Percentiles rank a stretch among this genome's conserved stretches.
Evolutionary conservation across 2,113 vertebrate species (phyloP).

Genomic region (Chamaetylas fuelleborni): DNA sequence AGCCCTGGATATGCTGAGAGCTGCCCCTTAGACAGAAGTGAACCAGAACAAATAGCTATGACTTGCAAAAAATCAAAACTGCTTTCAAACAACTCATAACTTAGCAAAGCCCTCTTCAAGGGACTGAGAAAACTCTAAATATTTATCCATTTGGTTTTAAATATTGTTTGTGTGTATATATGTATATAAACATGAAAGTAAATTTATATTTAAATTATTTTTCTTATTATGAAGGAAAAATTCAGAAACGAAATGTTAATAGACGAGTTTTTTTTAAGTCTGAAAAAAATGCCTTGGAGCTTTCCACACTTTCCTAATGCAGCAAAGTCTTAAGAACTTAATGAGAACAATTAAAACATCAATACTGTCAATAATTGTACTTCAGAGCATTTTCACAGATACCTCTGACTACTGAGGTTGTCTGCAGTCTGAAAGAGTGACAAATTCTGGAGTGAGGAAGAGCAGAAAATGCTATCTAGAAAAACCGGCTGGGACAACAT

Average conservation of each 20-base stretch:
- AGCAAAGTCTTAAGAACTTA: slow-evolving; percentile 12
- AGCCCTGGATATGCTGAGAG: not conserved
- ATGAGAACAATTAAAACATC: slow-evolving; percentile 45
- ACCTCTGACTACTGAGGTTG: not conserved
- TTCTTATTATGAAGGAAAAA: not conserved
- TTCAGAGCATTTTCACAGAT: not conserved
- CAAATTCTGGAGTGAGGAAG: not conserved
- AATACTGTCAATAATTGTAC: slow-evolving; percentile 6
- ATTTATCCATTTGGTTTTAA: too few species aligned
- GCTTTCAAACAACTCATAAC: not conserved
- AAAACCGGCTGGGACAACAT: not conserved
- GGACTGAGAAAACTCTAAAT: not conserved
- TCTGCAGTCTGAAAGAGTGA: not conserved
- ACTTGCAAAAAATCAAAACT: not conserved
- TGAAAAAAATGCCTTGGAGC: not conserved
- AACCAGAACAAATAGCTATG: not conserved
- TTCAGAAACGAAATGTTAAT: not conserved
- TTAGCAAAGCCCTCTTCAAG: not conserved
- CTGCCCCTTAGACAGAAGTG: not conserved
- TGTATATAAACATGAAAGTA: not conserved
- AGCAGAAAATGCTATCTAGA: not conserved
- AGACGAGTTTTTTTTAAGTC: not conserved
- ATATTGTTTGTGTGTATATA: not conserved
- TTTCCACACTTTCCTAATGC: not conserved
- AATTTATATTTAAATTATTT: not conserved